These are phyloP conservation scores for Rhea pennata DNA, from an alignment of 2,113 vertebrate genomes.

Conservation along the genomic window DNA sequence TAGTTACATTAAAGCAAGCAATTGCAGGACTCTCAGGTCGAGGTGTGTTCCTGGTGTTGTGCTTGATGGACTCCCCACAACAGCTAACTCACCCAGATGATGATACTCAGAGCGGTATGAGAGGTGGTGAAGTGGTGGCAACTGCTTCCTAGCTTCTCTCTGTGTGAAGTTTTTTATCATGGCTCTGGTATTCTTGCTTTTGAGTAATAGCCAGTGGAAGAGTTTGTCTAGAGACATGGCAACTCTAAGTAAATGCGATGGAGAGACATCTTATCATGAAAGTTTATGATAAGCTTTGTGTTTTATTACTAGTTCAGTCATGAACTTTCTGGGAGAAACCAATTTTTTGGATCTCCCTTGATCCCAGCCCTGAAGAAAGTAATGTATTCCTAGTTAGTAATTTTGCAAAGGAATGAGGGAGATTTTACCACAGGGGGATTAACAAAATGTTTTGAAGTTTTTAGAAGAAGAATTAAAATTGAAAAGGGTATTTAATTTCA, in stretches of 20 bases:
- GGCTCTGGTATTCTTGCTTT: neutral
- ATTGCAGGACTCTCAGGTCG: neutral
- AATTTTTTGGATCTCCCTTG: neutral
- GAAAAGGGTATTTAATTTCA: neutral
- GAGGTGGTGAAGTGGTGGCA: fast-evolving
- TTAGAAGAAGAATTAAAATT: neutral
- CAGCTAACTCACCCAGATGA: neutral
- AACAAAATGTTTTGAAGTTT: neutral
- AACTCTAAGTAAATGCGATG: neutral
- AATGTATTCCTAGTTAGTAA: neutral
- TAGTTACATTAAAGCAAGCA: neutral
- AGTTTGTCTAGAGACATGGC: neutral
- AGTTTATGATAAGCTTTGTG: neutral
- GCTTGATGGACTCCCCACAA: neutral
- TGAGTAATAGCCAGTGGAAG: neutral
- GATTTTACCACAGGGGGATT: neutral
- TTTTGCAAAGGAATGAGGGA: neutral
- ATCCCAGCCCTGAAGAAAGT: neutral
- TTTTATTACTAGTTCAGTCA: neutral
- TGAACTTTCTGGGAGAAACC: neutral
- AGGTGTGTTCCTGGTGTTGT: neutral
- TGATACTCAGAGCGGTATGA: neutral
- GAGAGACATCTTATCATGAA: neutral
- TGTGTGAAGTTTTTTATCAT: neutral
- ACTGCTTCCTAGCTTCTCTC: neutral